Conservation (phyloP, 2,113 vertebrate species). For the Elachura formosa region DNA sequence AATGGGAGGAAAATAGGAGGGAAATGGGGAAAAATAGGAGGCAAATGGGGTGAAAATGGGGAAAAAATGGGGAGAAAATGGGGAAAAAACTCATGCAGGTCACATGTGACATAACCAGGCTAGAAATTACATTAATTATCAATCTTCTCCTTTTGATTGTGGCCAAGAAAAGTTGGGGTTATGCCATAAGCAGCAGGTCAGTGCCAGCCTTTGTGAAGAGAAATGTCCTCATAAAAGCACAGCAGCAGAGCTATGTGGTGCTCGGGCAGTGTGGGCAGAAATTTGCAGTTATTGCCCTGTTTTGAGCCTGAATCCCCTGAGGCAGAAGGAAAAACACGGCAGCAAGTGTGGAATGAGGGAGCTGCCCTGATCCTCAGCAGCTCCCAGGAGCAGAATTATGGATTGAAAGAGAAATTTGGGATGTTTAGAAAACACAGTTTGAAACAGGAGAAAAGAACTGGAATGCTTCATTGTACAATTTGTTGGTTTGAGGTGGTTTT, state of each 20-base stretch:
- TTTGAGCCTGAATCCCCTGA: not conserved
- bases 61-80: not conserved
- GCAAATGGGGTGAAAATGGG: not conserved
- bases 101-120: not conserved
- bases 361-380: not conserved
- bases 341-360: not conserved
- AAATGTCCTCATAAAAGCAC: not conserved
- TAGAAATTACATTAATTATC: not conserved
- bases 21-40: no score
- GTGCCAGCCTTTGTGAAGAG: not conserved
- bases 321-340: not conserved
- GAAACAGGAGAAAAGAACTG: not conserved
- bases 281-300: not conserved
- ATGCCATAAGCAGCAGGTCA: not conserved
- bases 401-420: rapidly evolving
- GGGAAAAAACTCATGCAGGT: not conserved
- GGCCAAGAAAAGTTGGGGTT: not conserved
- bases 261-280: not conserved
- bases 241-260: not conserved
- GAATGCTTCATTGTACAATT: not conserved
- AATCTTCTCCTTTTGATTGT: not conserved
- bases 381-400: not conserved
- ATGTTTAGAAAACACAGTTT: not conserved
- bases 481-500: not conserved
- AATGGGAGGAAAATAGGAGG: no score